Percentiles rank a stretch among this genome's conserved stretches.
These are phyloP conservation scores for Sebastes dallii DNA, from an alignment of 2,797 vertebrate genomes.

Conservation along the genomic window DNA sequence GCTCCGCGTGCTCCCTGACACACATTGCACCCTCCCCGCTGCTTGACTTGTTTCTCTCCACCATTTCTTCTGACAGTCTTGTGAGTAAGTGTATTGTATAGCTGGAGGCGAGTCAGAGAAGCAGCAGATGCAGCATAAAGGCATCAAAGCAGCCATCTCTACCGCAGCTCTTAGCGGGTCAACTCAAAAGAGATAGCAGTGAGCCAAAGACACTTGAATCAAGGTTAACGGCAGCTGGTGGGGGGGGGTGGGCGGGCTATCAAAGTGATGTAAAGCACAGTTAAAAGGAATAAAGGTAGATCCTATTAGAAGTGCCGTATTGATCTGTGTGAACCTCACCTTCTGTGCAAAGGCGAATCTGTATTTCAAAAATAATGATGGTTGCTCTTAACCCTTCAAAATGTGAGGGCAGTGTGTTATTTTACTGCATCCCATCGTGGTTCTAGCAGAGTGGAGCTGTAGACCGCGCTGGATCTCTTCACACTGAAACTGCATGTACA, in stretches of 20 bases:
- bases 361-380: slow-evolving; percentile 53
- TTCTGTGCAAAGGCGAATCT: slow-evolving; percentile 38
- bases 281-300: slow-evolving; percentile 55
- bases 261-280: slow-evolving; percentile 63
- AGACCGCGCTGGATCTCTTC: not conserved
- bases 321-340: slow-evolving; percentile 42
- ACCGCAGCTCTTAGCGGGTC: slow-evolving; percentile 64
- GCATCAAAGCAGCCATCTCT: slow-evolving; percentile 67
- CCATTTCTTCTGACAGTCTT: slow-evolving; percentile 46
- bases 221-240: slow-evolving; percentile 55
- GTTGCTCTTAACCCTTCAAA: slow-evolving; percentile 19
- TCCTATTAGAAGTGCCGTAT: slow-evolving; percentile 50
- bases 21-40: slow-evolving; percentile 11
- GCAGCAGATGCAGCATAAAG: slow-evolving; percentile 50
- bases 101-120: slow-evolving; percentile 66
- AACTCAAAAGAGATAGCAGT: slow-evolving; percentile 52
- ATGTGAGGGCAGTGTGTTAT: not conserved
- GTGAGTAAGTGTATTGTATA: slow-evolving; percentile 50
- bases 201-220: slow-evolving; percentile 61
- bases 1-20: slow-evolving; percentile 6
- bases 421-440: not conserved
- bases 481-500: not conserved
- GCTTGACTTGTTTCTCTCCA: slow-evolving; percentile 37
- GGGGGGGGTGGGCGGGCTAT: slow-evolving; percentile 30
- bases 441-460: not conserved